phyloP scores from a whole-genome alignment of 1,140 invertebrate genomes.

The Sitophilus oryzae region DNA sequence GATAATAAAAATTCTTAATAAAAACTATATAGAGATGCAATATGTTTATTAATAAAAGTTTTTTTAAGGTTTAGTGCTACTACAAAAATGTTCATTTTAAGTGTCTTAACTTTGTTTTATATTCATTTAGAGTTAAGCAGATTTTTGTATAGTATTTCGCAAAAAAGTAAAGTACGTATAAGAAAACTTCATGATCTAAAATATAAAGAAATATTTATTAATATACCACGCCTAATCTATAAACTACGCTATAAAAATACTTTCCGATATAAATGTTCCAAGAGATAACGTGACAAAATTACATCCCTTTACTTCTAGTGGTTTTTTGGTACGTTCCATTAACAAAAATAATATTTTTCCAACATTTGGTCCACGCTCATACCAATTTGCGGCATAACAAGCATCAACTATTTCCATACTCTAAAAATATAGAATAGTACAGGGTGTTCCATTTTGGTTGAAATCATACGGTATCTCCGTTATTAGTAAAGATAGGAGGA shows the following conservation, averaged over 20 bases:
- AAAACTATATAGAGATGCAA: too few species aligned
- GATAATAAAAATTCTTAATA: too few species aligned
- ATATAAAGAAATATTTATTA: neutral
- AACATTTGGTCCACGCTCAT: neutral
- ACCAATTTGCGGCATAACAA: slow-evolving; percentile 1
- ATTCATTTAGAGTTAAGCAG: too few species aligned
- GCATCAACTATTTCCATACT: neutral
- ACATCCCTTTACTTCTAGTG: neutral
- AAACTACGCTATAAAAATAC: neutral
- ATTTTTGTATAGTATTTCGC: neutral
- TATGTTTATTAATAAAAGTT: too few species aligned
- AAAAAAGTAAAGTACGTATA: neutral
- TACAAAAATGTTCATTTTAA: too few species aligned
- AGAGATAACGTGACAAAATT: neutral
- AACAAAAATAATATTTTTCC: slow-evolving; percentile 5
- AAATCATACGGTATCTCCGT: too few species aligned
- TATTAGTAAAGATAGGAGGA: too few species aligned
- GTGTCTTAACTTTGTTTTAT: too few species aligned
- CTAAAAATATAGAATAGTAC: slow-evolving; percentile 6
- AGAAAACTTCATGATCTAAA: neutral
- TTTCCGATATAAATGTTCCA: neutral
- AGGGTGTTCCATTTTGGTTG: too few species aligned
- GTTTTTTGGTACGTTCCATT: slow-evolving; percentile 2
- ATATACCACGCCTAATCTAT: too few species aligned
- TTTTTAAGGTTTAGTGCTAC: too few species aligned